Conservation (phyloP, 1,140 invertebrate species). For the Zaprionus ornatus region DNA sequence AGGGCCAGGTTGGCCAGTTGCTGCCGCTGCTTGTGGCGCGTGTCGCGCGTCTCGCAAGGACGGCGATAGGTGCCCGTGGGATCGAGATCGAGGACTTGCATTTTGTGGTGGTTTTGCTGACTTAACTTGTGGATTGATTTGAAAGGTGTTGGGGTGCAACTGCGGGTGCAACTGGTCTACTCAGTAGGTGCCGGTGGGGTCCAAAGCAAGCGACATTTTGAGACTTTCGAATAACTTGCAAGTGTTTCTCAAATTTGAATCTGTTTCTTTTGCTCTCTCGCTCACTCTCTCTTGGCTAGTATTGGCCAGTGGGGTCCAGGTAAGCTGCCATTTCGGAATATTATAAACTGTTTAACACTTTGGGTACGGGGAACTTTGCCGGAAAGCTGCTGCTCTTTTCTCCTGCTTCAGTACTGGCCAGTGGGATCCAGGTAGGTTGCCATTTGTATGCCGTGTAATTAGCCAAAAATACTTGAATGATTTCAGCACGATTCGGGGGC, state of each 20-base stretch:
- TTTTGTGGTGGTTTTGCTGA: constrained; percentile 40
- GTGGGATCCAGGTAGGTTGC: constrained; percentile 76
- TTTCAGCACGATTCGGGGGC: constrained; percentile 50
- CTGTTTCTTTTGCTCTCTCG: not conserved
- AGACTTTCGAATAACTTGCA: not conserved
- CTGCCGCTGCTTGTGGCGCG: constrained; percentile 65
- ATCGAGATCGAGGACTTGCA: constrained; percentile 68
- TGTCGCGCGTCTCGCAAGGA: constrained; percentile 60
- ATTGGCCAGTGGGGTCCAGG: constrained; percentile 82
- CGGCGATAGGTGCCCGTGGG: constrained; percentile 80
- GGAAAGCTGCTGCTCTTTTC: not conserved
- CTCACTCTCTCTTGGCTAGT: constrained; percentile 40
- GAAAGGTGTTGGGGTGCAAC: not conserved
- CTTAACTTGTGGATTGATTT: constrained; percentile 1
- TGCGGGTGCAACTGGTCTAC: not conserved
- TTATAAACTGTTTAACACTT: not conserved
- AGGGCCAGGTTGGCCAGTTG: constrained; percentile 37
- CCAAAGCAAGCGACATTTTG: constrained; percentile 76
- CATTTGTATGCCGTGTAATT: constrained; percentile 58
- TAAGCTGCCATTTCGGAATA: constrained; percentile 52
- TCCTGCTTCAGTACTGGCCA: constrained; percentile 68
- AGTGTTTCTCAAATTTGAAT: constrained; percentile 1
- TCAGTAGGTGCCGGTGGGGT: constrained; percentile 83
- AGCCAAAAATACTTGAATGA: constrained; percentile 66
- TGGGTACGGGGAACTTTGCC: not conserved